A percentile compares a stretch with the other conserved stretches of the same genome.
Conservation (phyloP, 1,140 invertebrate genomes). For the Delia radicum region DNA sequence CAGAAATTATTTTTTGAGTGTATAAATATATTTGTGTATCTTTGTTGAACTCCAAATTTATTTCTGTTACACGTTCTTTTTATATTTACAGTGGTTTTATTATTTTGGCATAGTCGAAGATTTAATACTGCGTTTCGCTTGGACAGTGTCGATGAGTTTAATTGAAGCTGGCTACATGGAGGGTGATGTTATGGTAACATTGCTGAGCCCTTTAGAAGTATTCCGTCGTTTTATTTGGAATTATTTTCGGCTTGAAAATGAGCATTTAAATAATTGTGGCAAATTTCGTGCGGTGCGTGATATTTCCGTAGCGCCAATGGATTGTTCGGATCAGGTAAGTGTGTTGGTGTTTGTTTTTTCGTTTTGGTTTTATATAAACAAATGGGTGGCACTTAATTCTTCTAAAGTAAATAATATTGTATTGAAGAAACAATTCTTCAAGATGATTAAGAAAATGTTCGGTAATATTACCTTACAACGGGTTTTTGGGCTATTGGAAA, state of each 20-base stretch:
- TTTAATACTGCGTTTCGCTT: slow-evolving; percentile 83
- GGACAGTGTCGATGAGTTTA: slow-evolving; percentile 75
- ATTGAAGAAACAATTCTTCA: too few relatives aligned
- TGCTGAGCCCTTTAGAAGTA: slow-evolving; percentile 80
- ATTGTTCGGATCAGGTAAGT: slow-evolving; percentile 68
- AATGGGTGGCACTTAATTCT: too few relatives aligned
- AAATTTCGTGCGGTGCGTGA: slow-evolving; percentile 89
- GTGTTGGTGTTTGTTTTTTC: background rate
- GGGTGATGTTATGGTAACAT: slow-evolving; percentile 74
- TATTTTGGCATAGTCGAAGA: slow-evolving; percentile 98
- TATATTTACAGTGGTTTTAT: slow-evolving; percentile 77
- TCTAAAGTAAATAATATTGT: too few relatives aligned
- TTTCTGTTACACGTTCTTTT: slow-evolving; percentile 45
- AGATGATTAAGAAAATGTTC: too few relatives aligned
- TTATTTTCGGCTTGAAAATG: slow-evolving; percentile 90
- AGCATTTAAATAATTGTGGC: slow-evolving; percentile 93
- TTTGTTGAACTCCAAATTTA: too few relatives aligned
- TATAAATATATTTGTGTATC: too few relatives aligned
- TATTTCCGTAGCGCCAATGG: slow-evolving; percentile 84
- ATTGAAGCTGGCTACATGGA: slow-evolving; percentile 73
- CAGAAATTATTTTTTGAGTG: too few relatives aligned
- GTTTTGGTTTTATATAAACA: background rate
- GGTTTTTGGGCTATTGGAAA: too few relatives aligned
- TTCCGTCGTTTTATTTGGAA: slow-evolving; percentile 89
- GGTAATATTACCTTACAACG: too few relatives aligned